Base-by-base conservation (phyloP, 1,140 invertebrate species). In the Akabosia matsudoensis region DNA sequence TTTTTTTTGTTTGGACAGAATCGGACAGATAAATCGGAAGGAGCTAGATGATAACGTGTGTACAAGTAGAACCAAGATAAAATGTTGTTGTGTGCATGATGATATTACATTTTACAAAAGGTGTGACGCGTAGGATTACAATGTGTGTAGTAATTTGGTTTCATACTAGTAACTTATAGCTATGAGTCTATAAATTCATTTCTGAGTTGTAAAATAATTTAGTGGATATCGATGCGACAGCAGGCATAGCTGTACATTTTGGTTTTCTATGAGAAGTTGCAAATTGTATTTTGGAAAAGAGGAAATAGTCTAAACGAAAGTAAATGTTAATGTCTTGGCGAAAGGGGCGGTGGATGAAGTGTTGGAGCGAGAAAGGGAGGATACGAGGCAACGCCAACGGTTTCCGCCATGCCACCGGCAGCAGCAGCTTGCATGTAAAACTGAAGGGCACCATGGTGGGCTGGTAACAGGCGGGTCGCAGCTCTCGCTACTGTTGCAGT, bases 321-420 rank as follows among this genome's bases (percentile, higher is more conserved):
- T 70, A 71, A 52, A 33, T 56, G 76, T 73, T 70, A 76, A 73
- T 76, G 76, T 33, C 76, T 45, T 2, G 76, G 76, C 34, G 76
- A 76, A 1, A 76, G 76, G 13, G 76, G 76, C 14, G 76, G 34
- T 18, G 76, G 71, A 73, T 76, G 76, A 67, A 76, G 54, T 31
- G 45, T 73, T 73, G 72, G 45, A 26, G 45, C 54, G 37, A 74
- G 28, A 28, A 74, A 54, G 34, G 56, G 61, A 51, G 70, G 70
- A 51, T 76, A 76, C n/a, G 70, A 73, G 16, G 75, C 70, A 54
- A 61, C 70, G 33, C 70, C 70, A n/a, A 76, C 71, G 10, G 71
- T 56, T 30, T 73, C 76, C 34, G 71, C 56, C 70, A 76, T 76
- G 56, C 76, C 70, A 7, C 33, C 31, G n/a, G 31, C n/a, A 30